phyloP scores from a whole-genome alignment of 2,888 invertebrate genomes.

The Nematopogon swammerdamellus region DNA sequence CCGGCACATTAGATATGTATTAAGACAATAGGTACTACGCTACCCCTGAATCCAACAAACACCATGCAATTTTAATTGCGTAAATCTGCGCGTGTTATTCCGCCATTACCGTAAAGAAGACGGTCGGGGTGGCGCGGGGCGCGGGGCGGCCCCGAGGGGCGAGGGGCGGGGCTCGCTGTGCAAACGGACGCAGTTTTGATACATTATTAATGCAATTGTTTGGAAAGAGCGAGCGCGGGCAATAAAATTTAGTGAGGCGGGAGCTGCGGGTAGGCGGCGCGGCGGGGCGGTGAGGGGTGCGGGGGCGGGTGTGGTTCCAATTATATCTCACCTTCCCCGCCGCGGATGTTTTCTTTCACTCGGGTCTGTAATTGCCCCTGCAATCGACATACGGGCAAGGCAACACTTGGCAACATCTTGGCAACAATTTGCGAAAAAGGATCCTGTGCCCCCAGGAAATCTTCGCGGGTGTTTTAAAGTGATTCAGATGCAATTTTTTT shows the following conservation, averaged over 20 bases:
- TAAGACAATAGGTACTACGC: neutral
- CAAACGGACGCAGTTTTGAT: conserved; percentile 21
- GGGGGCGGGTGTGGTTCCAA: neutral
- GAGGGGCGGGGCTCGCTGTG: conserved; percentile 2
- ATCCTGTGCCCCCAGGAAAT: too few species aligned
- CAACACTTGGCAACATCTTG: too few species aligned
- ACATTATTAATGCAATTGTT: conserved; percentile 56
- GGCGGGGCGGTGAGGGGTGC: too few species aligned
- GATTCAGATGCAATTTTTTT: too few species aligned
- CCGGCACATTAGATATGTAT: too few species aligned
- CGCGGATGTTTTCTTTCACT: neutral
- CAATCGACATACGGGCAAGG: neutral
- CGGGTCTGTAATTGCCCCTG: neutral
- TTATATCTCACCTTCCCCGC: neutral
- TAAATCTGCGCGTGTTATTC: conserved; percentile 6
- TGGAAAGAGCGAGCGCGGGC: conserved; percentile 38
- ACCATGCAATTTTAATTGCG: conserved; percentile 12
- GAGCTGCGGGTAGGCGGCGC: neutral
- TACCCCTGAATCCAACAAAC: neutral
- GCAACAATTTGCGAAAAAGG: too few species aligned
- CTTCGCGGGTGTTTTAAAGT: too few species aligned
- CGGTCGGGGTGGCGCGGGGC: neutral
- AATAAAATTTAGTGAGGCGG: conserved; percentile 36
- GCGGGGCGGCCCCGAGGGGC: conserved; percentile 3
- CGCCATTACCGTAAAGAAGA: neutral